phyloP scores from a whole-genome alignment of 2,888 invertebrate species.

The Embidobia sp. region DNA sequence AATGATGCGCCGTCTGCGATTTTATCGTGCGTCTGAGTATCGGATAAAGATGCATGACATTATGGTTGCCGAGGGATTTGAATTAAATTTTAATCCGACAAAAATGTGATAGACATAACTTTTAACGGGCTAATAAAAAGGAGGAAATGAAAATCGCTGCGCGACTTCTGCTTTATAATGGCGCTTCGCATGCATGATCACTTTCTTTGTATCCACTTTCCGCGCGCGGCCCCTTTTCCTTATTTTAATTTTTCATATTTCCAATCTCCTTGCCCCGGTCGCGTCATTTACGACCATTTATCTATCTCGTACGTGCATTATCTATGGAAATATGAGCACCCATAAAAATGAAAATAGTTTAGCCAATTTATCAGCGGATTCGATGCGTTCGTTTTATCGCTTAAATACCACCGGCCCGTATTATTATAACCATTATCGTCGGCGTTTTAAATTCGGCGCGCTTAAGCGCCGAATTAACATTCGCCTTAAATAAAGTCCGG shows the following conservation, averaged over 20 bases:
- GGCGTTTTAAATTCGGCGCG: slow-evolving; percentile 12
- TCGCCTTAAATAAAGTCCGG: slow-evolving; percentile 26
- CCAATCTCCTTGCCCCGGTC: slow-evolving; percentile 36
- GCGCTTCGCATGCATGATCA: slow-evolving; percentile 51
- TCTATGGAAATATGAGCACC: slow-evolving; percentile 34
- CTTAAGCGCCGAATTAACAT: slow-evolving; percentile 24
- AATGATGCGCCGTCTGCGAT: slow-evolving; percentile 53
- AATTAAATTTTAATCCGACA: slow-evolving; percentile 77
- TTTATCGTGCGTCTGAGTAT: slow-evolving; percentile 52
- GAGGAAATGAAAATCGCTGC: slow-evolving; percentile 75
- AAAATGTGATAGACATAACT: slow-evolving; percentile 75
- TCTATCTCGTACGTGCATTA: slow-evolving; percentile 30
- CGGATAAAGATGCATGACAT: slow-evolving; percentile 58
- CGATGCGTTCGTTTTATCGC: slow-evolving; percentile 18
- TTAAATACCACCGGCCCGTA: not conserved
- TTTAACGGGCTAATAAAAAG: slow-evolving; percentile 77
- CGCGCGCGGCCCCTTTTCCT: slow-evolving; percentile 12
- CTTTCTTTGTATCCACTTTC: slow-evolving; percentile 50
- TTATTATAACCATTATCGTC: not conserved
- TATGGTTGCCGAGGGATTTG: slow-evolving; percentile 60
- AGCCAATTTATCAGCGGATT: slow-evolving; percentile 46
- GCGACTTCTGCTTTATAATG: slow-evolving; percentile 56
- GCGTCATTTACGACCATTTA: slow-evolving; percentile 34
- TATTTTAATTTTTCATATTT: slow-evolving; percentile 57
- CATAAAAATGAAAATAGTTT: slow-evolving; percentile 43